A percentile compares a stretch with the other conserved stretches of the same genome.
These are phyloP conservation scores for Diogma glabrata DNA, from an alignment of 2,888 invertebrate species.

Conservation along the genomic window DNA sequence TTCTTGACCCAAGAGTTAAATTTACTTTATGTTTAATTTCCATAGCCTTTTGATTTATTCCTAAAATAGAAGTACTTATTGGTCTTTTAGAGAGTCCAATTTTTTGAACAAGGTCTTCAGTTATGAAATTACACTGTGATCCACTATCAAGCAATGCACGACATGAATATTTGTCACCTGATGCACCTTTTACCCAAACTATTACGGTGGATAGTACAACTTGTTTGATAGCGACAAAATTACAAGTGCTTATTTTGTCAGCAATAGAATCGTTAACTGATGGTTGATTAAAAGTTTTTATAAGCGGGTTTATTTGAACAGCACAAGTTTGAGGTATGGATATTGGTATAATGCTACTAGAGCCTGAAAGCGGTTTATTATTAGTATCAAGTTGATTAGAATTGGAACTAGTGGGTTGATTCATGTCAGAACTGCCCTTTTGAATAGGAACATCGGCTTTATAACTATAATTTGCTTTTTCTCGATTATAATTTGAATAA, in stretches of 20 bases:
- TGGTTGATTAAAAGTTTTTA: too few relatives aligned
- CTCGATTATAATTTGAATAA: background rate
- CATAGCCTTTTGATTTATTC: background rate
- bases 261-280: too few relatives aligned
- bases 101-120: background rate
- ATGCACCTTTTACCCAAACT: background rate
- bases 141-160: background rate
- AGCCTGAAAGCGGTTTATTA: too few relatives aligned
- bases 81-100: background rate
- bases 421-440: too few relatives aligned
- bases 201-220: background rate
- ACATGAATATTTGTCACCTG: background rate
- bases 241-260: background rate
- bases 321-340: too few relatives aligned
- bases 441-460: too few relatives aligned
- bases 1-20: background rate
- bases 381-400: too few relatives aligned
- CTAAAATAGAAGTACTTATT: background rate
- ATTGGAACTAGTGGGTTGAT: too few relatives aligned
- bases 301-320: too few relatives aligned
- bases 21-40: background rate
- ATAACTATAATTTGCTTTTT: too few relatives aligned
- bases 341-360: too few relatives aligned
- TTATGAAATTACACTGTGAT: background rate
- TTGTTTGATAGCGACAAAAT: background rate